Evolutionary conservation across 2,888 invertebrate genomes (phyloP).

Genomic region (Dioctria linearis): DNA sequence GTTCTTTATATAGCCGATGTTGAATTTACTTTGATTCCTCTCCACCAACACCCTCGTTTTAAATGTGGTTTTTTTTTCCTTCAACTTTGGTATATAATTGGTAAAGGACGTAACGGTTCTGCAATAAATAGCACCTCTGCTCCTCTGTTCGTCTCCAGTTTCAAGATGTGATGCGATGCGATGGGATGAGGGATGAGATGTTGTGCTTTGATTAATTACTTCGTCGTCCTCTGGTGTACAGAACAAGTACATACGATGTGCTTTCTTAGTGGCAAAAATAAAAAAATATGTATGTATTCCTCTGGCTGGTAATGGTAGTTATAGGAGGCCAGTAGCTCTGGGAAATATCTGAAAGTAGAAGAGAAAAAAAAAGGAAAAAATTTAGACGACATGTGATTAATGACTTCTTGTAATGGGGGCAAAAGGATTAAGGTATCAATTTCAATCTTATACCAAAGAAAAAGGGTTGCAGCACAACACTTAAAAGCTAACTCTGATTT

Average conservation of each 20-base stretch:
- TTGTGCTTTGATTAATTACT: constrained; percentile 41
- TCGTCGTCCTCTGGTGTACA: constrained; percentile 8
- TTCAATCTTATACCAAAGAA: background rate
- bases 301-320: background rate
- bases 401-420: constrained; percentile 11
- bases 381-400: constrained; percentile 30
- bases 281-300: no score
- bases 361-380: constrained; percentile 13
- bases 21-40: no score
- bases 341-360: constrained; percentile 10
- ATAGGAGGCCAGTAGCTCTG: constrained; percentile 35
- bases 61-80: background rate
- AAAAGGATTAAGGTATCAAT: constrained; percentile 19
- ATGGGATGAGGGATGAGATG: background rate
- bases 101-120: background rate
- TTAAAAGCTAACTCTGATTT: no score
- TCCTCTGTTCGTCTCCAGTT: background rate
- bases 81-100: background rate
- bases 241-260: constrained; percentile 36
- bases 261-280: background rate
- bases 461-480: constrained; percentile 6
- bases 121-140: constrained; percentile 2
- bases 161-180: background rate
- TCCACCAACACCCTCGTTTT: no score
- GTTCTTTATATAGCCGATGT: no score